These are phyloP conservation scores for Calvadosia cruxmelitensis DNA, from an alignment of 30 jellyfish, hydroid and myxozoan genomes.

Conservation along the genomic window DNA sequence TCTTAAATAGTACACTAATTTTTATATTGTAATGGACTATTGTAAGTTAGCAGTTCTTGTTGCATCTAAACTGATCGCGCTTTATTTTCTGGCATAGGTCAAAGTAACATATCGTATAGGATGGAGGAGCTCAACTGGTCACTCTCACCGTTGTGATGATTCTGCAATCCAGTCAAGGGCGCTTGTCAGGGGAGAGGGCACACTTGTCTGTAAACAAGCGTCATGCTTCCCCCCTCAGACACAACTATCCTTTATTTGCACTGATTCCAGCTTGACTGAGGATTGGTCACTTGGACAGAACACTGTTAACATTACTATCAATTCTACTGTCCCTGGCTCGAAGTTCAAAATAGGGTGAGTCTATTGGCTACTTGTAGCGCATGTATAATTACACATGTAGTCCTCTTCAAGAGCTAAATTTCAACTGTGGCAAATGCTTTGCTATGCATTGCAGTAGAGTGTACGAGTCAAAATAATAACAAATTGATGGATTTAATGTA, in stretches of 20 bases:
- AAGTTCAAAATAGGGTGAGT: not conserved
- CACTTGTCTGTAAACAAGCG: not conserved
- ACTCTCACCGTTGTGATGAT: not conserved
- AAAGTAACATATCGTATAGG: not conserved
- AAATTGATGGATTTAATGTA: too few relatives aligned
- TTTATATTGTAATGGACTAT: too few relatives aligned
- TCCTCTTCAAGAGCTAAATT: too few relatives aligned
- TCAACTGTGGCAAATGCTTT: too few relatives aligned
- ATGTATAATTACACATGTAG: too few relatives aligned
- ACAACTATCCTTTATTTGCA: not conserved
- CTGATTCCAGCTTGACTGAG: not conserved
- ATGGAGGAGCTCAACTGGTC: not conserved
- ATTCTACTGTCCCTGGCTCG: not conserved
- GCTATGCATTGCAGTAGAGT: too few relatives aligned
- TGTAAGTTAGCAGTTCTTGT: too few relatives aligned
- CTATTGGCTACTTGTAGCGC: too few relatives aligned
- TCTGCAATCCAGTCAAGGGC: not conserved
- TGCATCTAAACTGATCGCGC: too few relatives aligned
- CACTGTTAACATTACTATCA: not conserved
- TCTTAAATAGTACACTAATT: too few relatives aligned
- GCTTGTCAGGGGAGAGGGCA: not conserved
- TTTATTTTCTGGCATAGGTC: too few relatives aligned
- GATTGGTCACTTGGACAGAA: not conserved
- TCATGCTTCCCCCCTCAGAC: not conserved
- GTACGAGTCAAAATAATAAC: not conserved